Base-by-base conservation (phyloP, 2,113 vertebrate genomes). In the Menidia beryllina region DNA sequence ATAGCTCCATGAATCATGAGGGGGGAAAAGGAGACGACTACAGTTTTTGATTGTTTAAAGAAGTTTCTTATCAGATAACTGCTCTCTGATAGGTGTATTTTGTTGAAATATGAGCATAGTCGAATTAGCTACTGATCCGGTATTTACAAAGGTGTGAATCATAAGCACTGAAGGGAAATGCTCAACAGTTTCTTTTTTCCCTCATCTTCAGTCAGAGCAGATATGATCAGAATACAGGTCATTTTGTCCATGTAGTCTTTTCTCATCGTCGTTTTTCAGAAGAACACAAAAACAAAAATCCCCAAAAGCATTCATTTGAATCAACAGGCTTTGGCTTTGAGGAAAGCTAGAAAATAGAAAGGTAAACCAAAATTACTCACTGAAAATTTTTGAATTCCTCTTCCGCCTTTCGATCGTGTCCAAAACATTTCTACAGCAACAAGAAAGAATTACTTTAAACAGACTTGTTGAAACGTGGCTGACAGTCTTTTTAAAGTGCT, bases 301-400 rank as follows among this genome's bases (percentile, higher is more conserved):
- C 11, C 1, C 30, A 13, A 52, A 52, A 30, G 1, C 41, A 14
- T 0, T 9, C 0, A 17, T 8, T 25, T 19, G 10, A 14, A 38
- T n/a, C 14, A 65, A 26, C 24, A n/a, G 2, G 11, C 9, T 19
- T 5, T 14, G 20, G 14, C 2, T 20, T 5, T 14, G 20, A 21
- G 36, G 20, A 56, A 45, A 14, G 1, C 7, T 9, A 26, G 20
- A 23, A n/a, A 65, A 55, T 10, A 41, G 4, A 36, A 55, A 62
- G 13, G 0, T 51, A 15, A 15, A 52, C 39, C 20, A 68, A 15
- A 75, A 7, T 71, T 60, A 93, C 93, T 93, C 75, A 94, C 93
- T 91, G 83, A 87, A 93, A 73, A 86, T 90, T 75, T 48, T 92
- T 0, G 93, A 93, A 55, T 85, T 94, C 53, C 86, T 90, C 82